Evolutionary conservation across 1,140 invertebrate species (phyloP).

Genomic region (Sminthurides bifidus): DNA sequence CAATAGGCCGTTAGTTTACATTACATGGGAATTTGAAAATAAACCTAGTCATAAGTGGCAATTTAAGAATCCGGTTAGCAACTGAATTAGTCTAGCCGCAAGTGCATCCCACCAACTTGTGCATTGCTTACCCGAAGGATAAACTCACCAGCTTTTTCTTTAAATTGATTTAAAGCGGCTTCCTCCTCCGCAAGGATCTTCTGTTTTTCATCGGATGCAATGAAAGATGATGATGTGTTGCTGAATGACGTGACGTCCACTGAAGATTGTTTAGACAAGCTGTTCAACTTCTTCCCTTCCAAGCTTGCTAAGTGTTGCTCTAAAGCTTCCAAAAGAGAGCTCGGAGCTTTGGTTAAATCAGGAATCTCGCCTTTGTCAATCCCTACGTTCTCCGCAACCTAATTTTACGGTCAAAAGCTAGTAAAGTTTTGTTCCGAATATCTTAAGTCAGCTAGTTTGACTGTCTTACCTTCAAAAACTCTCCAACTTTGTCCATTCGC

Average conservation of each 20-base stretch:
- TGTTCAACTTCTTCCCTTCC: constrained; percentile 70
- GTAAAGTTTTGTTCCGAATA: no score
- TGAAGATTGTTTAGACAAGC: constrained; percentile 26
- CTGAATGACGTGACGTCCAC: constrained; percentile 31
- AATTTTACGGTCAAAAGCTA: constrained; percentile 23
- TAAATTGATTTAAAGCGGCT: constrained; percentile 86
- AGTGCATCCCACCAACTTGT: no score
- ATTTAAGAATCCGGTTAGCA: no score
- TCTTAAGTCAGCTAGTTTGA: constrained; percentile 43
- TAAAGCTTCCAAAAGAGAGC: constrained; percentile 90
- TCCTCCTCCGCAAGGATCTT: constrained; percentile 88
- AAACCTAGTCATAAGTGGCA: no score
- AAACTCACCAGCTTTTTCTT: constrained; percentile 47
- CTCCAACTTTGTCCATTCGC: constrained; percentile 94
- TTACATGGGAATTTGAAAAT: constrained; percentile 4
- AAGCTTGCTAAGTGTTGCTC: constrained; percentile 88
- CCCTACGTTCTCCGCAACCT: constrained; percentile 67
- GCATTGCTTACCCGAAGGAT: no score
- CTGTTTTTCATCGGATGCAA: constrained; percentile 44
- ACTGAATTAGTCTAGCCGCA: no score
- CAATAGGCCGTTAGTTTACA: neutral
- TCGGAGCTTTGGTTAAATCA: constrained; percentile 92
- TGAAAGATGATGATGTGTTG: constrained; percentile 29
- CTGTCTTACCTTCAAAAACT: constrained; percentile 95
- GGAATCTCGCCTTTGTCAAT: constrained; percentile 99